Base-by-base conservation (phyloP, 1,140 invertebrate species). In the Leucophenga varia region DNA sequence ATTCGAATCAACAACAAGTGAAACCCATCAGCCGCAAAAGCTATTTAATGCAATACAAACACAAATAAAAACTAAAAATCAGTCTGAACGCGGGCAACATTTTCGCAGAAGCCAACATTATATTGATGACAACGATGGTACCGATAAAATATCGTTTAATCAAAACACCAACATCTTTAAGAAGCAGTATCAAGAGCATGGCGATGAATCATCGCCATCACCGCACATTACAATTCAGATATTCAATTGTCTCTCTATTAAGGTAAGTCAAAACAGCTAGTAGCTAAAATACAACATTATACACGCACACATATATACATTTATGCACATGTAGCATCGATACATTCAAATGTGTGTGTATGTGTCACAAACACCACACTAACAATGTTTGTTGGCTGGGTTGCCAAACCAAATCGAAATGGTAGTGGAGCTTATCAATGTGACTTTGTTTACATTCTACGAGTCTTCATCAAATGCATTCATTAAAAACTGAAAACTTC, bases 161-260 rank as follows among this genome's bases (percentile, higher is more conserved):
- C 6, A 9, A 2, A n/a, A n/a, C 2, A 32, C 31, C 31, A 14
- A 14, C 2, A 10, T 12, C 12, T 32, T n/a, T 2, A 8, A 49
- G 51, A 56, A 57, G 46, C 54, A 49, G 43, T 55, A 56, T 51
- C 31, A 61, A 59, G 57, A 70, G 49, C 49, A 65, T 52, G 52
- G 48, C 47, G 69, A 71, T 67, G 69, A 73, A 59, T 71, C 69
- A 59, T 55, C 53, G 52, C n/a, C 69, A 59, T 69, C 61, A 46
- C 52, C 61, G 47, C 54, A 71, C 57, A 72, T 74, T 61, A 59
- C 55, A 57, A 61, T 64, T 61, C 71, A 72, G 61, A 74, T 74
- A 69, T 60, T 69, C 47, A 71, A 63, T 54, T 73, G 64, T 55
- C 67, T 74, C 49, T 73, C 71, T 56, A 72, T 74, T 57, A 72